Percentiles rank a stretch among this genome's conserved stretches.
Evolutionary conservation across 2,797 vertebrate species (phyloP).

Genomic region (Morus bassanus): DNA sequence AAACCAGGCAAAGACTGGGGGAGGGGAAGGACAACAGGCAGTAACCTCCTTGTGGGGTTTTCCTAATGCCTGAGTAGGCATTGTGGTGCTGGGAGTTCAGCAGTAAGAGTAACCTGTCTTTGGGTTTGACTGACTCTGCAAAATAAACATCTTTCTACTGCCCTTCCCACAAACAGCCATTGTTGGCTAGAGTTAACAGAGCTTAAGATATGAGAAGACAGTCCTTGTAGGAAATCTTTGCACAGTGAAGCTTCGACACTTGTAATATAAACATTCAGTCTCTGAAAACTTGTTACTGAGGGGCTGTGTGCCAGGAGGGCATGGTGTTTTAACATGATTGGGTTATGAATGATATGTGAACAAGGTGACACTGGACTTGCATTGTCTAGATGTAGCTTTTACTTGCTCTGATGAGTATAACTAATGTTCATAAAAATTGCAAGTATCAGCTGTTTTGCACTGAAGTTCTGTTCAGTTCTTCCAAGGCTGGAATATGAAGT

Average conservation of each 20-base stretch:
- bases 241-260: not conserved
- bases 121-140: not conserved
- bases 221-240: not conserved
- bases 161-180: not conserved
- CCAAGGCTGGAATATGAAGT: not conserved
- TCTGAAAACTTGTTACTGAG: not conserved
- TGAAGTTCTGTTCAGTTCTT: not conserved
- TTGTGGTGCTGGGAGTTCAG: not conserved
- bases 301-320: not conserved
- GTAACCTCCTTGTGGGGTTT: not conserved
- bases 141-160: not conserved
- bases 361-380: not conserved
- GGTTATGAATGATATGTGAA: not conserved
- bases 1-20: not conserved
- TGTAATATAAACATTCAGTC: not conserved
- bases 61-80: not conserved
- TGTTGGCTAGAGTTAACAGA: not conserved
- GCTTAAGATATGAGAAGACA: not conserved
- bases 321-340: fast-evolving
- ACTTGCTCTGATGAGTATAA: not conserved
- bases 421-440: not conserved
- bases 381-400: not conserved
- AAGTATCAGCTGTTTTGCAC: not conserved
- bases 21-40: not conserved
- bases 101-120: not conserved